Evolutionary conservation across 2,113 vertebrate genomes (phyloP), one percentile per base, ranked within the genome.

Genomic region (Pipra filicauda): DNA sequence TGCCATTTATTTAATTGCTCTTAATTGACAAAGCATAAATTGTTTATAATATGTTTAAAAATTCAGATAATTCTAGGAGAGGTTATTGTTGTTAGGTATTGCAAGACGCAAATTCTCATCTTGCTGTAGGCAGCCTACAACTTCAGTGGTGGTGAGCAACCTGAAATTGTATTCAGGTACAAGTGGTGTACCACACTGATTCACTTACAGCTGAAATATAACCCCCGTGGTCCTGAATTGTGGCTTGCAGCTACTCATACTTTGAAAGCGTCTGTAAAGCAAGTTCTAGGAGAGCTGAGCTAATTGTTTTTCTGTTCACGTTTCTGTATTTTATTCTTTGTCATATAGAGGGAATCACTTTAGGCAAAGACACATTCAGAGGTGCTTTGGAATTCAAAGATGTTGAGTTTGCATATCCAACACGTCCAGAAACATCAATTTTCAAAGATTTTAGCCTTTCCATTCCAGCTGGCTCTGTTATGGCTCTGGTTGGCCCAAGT

Each of bases 401-500:
- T 1, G 96, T 99, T 61, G 96, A 98, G 28, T 99, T 99, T 87
- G 96, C 98, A 27, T 99, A 99, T 95, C 99, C 99, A 2, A 98
- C 98, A 39, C 99, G 99, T 61, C 98, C 98, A 21, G 99, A 99
- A 89, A 92, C 98, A 27, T 93, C 97, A 2, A 96, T 99, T 85
- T 99, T 99, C 95, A 98, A 98, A 92, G 98, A 98, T 69, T 98
- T 99, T 84, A 98, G 96, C 93, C 98, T 99, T 65, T 96, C 96
- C 58, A 98, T 99, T 41, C 99, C 99, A 0, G 98, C 99, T 4
- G 99, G 99, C 28, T 99, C 98, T 33, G 97, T 99, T 91, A 99
- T 98, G 94, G 99, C 99, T 9, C 97, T 99, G 21, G 99, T 99
- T 51, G 99, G 99, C 72, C 90, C 99, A 31, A 99, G 99, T 51